Base-by-base conservation (phyloP, 2,797 vertebrate genomes). In the Eulemur albifrons region DNA sequence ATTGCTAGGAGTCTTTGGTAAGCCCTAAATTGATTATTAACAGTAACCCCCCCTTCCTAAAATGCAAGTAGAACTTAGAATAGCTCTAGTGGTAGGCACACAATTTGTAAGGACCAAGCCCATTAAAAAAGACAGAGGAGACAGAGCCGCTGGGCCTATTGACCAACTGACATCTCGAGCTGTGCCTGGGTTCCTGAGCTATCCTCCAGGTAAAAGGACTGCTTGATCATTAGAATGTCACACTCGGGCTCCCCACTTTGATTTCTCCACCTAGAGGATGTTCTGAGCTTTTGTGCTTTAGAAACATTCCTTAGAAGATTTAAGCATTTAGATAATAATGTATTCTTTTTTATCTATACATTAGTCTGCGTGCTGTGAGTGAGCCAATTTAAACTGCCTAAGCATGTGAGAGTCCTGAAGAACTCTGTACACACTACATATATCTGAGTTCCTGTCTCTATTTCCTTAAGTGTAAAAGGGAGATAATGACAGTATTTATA, bases 401-500 rank as follows among this genome's bases (percentile, higher is more conserved):
- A 70, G 17, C 18, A 15, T 48, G 18, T 61, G 38, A 75, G 14
- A 69, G 11, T 86, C 6, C 14, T 32, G 54, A 91, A 82, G 11
- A 63, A 94, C 18, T 70, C 6, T 0, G 17, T 38, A 23, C 2
- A 25, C 3, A 27, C 2, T 35, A 25, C 9, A 2, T 17, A 6
- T 61, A 48, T 75, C 13, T 63, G 75, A 75, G 70, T 80, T 5
- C 13, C 5, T 0, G 1, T 18, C 4, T 54, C 20, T 9, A 45
- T 92, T 93, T 89, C 9, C 77, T 86, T 69, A 45, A 72, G n/a
- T 30, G 1, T 88, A 76, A 76, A 76, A 54, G 30, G 80, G 30
- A 93, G 21, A 83, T 57, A 61, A 90, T 57, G 6, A 52, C 38
- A 67, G 14, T 40, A 65, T 79, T 94, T 79, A 63, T 38, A 80